Evolutionary conservation across 2,797 vertebrate species (phyloP).

Genomic region (Chloroceryle amazona): DNA sequence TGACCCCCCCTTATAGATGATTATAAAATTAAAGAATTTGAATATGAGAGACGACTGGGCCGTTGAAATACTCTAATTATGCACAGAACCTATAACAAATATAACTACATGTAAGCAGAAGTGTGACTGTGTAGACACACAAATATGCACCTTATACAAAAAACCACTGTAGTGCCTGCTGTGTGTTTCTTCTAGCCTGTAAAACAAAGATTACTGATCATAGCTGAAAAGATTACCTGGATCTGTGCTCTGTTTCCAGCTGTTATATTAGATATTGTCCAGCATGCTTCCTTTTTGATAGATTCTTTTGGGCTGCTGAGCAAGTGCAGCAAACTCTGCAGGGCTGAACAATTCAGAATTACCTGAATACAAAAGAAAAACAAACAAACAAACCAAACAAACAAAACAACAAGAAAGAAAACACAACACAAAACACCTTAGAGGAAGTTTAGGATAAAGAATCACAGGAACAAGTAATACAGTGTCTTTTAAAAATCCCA

Average conservation of each 20-base stretch:
- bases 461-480: not conserved
- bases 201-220: not conserved
- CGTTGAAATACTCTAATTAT: not conserved
- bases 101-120: too few relatives aligned
- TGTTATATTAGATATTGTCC: constrained; percentile 89
- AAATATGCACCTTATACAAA: not conserved
- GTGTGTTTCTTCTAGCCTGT: not conserved
- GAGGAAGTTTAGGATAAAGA: not conserved
- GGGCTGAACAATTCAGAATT: constrained; percentile 87
- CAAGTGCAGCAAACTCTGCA: constrained; percentile 87
- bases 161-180: not conserved
- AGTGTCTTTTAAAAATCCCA: not conserved
- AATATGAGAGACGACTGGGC: not conserved
- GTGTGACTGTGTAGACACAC: not conserved
- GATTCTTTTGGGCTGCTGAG: constrained; percentile 88
- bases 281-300: constrained; percentile 88
- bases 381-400: not conserved
- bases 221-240: constrained; percentile 78
- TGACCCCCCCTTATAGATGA: not conserved
- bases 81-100: not conserved
- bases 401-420: not conserved
- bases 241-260: constrained; percentile 88
- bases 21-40: not conserved
- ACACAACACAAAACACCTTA: not conserved
- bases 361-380: constrained; percentile 73